These are phyloP conservation scores for Drosophila affinis DNA, from an alignment of 2,888 invertebrate species.

Conservation along the genomic window DNA sequence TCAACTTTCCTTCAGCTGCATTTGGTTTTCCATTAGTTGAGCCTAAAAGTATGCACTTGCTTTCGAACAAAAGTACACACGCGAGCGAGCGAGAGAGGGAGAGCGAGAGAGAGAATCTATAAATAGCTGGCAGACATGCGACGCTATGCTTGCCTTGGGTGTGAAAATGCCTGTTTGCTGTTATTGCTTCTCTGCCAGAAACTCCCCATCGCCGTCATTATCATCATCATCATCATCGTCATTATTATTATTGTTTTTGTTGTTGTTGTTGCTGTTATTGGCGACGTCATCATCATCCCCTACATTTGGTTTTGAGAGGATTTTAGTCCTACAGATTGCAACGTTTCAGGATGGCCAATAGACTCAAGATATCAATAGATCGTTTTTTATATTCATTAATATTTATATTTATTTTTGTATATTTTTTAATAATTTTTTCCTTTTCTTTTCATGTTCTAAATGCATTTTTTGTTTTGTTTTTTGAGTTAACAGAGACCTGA, in stretches of 20 bases:
- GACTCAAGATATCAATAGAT: constrained; percentile 74
- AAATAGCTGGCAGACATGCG: constrained; percentile 68
- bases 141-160: constrained; percentile 35
- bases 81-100: constrained; percentile 45
- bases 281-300: constrained; percentile 78
- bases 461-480: background rate
- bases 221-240: constrained; percentile 41
- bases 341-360: constrained; percentile 82
- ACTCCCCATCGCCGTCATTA: constrained; percentile 26
- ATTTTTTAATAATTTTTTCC: constrained; percentile 19
- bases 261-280: constrained; percentile 69
- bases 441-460: background rate
- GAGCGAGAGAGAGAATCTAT: constrained; percentile 45
- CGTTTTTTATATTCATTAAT: constrained; percentile 21
- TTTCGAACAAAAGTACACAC: constrained; percentile 35
- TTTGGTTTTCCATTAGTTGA: constrained; percentile 20
- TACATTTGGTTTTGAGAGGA: too few relatives aligned
- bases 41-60: constrained; percentile 56
- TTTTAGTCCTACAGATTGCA: too few relatives aligned
- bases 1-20: constrained; percentile 6
- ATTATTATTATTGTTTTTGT: background rate
- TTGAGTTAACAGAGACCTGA: too few relatives aligned
- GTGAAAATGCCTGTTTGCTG: constrained; percentile 67
- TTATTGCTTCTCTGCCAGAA: constrained; percentile 24
- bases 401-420: constrained; percentile 35